Conservation (phyloP, 2,888 invertebrate species). For the Chymomyza procnemis region DNA sequence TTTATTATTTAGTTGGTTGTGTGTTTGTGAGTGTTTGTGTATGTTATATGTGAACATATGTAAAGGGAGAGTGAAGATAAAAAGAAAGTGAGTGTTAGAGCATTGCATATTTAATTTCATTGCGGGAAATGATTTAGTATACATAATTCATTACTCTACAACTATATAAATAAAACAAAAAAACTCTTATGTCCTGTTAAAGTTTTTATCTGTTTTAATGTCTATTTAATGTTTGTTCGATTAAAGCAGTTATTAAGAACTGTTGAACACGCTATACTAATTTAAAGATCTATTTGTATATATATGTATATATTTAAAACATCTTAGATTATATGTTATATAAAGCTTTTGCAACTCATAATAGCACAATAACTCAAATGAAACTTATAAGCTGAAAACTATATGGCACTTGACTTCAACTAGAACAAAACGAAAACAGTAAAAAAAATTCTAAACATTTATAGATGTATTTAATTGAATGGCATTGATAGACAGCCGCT, state of each 20-base stretch:
- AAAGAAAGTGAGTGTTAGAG: slow-evolving; percentile 65
- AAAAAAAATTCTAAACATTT: slow-evolving; percentile 2
- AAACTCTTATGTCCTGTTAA: not conserved
- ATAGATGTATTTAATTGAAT: not conserved
- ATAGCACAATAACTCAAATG: not conserved
- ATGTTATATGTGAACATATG: slow-evolving; percentile 34
- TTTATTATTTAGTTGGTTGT: not conserved
- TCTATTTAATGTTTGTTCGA: not conserved
- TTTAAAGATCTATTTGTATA: no score
- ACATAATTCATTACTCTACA: not conserved
- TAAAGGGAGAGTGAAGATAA: slow-evolving; percentile 58
- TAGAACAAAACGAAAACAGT: slow-evolving; percentile 10
- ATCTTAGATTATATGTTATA: not conserved
- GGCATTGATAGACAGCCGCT: slow-evolving; percentile 10
- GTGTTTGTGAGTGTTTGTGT: not conserved
- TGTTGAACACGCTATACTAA: not conserved
- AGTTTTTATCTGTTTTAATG: not conserved
- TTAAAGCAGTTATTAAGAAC: not conserved
- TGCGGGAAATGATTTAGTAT: slow-evolving; percentile 61
- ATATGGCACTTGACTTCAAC: not conserved
- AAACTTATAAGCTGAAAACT: not conserved
- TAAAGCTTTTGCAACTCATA: not conserved
- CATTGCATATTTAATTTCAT: slow-evolving; percentile 32
- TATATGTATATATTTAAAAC: not conserved
- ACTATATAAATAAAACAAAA: not conserved